Conservation (phyloP, 2,797 vertebrate species). For the Syngnathus acus region DNA sequence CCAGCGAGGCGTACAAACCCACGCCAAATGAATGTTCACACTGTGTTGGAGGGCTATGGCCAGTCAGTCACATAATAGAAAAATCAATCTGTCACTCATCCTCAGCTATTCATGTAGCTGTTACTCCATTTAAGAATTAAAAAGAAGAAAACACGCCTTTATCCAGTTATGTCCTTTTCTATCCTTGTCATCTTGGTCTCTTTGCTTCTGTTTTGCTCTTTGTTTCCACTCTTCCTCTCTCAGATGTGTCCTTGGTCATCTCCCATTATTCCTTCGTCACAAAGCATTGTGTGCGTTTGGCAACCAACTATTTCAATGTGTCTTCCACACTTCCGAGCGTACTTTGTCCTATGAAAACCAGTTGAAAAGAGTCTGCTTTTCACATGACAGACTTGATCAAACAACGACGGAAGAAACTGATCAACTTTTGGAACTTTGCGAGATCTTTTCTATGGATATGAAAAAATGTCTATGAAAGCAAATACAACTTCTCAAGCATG, state of each 20-base stretch:
- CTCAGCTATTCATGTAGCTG: conserved; percentile 41
- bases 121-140: conserved; percentile 51
- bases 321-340: conserved; percentile 31
- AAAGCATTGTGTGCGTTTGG: conserved; percentile 44
- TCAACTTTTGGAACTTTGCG: conserved; percentile 21
- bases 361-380: conserved; percentile 26
- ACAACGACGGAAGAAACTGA: conserved; percentile 16
- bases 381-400: conserved; percentile 28
- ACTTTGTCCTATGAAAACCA: conserved; percentile 32
- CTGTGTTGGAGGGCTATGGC: conserved; percentile 70
- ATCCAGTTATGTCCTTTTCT: conserved; percentile 46
- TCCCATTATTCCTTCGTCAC: conserved; percentile 52
- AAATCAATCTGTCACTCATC: conserved; percentile 71
- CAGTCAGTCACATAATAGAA: conserved; percentile 78
- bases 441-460: conserved; percentile 14
- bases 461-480: conserved; percentile 4
- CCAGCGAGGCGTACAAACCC: too few species aligned
- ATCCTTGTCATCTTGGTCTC: conserved; percentile 45
- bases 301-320: conserved; percentile 45
- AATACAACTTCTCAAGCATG: conserved; percentile 8
- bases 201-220: conserved; percentile 37
- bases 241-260: conserved; percentile 54
- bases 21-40: conserved; percentile 34
- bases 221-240: conserved; percentile 50
- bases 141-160: conserved; percentile 26